These are phyloP conservation scores for Chymomyza costata DNA, from an alignment of 1,140 invertebrate species.

Conservation along the genomic window DNA sequence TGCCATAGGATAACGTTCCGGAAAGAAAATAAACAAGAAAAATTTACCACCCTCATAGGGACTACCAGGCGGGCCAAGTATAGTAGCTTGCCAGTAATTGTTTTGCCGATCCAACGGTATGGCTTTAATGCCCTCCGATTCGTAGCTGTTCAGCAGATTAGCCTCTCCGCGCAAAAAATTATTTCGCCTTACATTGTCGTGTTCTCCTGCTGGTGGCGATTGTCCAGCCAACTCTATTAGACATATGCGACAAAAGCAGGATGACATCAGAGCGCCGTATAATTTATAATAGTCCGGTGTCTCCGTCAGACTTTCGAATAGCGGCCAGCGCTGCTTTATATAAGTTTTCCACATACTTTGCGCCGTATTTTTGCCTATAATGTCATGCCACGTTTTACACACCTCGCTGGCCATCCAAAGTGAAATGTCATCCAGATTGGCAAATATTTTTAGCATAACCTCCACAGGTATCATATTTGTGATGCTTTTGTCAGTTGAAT, in stretches of 20 bases:
- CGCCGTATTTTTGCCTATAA: slow-evolving; percentile 85
- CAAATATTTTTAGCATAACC: slow-evolving; percentile 92
- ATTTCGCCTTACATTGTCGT: slow-evolving; percentile 84
- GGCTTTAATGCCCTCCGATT: slow-evolving; percentile 92
- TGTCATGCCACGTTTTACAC: slow-evolving; percentile 87
- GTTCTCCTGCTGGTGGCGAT: slow-evolving; percentile 78
- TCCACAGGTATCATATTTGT: slow-evolving; percentile 70
- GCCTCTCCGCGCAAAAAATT: slow-evolving; percentile 84
- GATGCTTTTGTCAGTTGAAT: slow-evolving; percentile 29
- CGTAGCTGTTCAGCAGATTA: slow-evolving; percentile 84
- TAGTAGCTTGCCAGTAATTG: slow-evolving; percentile 94
- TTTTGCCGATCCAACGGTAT: slow-evolving; percentile 87
- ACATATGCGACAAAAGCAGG: slow-evolving; percentile 90
- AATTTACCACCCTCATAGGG: slow-evolving; percentile 97
- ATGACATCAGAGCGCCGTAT: slow-evolving; percentile 81
- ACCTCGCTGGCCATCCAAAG: slow-evolving; percentile 91
- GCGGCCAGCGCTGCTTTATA: slow-evolving; percentile 86
- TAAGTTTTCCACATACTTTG: slow-evolving; percentile 86
- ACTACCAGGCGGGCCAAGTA: slow-evolving; percentile 90
- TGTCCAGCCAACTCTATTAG: slow-evolving; percentile 85
- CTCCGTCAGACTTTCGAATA: slow-evolving; percentile 84
- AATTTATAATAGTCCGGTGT: slow-evolving; percentile 87
- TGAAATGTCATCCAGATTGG: slow-evolving; percentile 92
- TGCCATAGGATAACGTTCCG: slow-evolving; percentile 87
- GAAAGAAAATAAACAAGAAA: slow-evolving; percentile 93